phyloP scores from a whole-genome alignment of 2,797 vertebrate species.

The Syngnathus rostellatus region DNA sequence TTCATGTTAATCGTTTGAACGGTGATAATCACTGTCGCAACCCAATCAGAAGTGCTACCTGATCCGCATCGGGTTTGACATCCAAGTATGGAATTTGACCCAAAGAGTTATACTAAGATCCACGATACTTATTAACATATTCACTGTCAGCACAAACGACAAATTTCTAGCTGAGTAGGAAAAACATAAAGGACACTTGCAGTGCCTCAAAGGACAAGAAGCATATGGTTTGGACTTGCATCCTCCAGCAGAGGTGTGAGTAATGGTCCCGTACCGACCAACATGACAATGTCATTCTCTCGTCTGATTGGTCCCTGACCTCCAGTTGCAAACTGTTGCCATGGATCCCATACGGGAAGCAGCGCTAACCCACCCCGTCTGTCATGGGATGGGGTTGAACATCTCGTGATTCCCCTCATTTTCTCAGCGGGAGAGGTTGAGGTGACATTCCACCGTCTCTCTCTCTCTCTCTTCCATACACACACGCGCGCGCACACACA shows the following conservation, averaged over 20 bases:
- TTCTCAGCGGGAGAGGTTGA: conserved; percentile 41
- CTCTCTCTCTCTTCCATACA: conserved; percentile 3
- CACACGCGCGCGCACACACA: too few species aligned
- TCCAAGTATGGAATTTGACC: too few species aligned
- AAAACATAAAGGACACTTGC: neutral
- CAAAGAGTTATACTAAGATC: too few species aligned
- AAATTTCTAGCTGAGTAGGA: neutral
- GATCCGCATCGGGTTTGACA: too few species aligned
- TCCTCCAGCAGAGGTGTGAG: conserved; percentile 16
- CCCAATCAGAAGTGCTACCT: too few species aligned
- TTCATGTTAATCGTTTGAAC: neutral
- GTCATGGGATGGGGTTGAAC: conserved; percentile 55
- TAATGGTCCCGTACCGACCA: conserved; percentile 35
- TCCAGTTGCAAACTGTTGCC: conserved; percentile 58
- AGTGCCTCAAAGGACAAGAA: conserved; percentile 6
- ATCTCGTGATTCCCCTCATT: conserved; percentile 54
- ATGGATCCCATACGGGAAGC: conserved; percentile 53
- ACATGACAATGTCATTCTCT: conserved; percentile 24
- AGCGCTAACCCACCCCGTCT: conserved; percentile 55
- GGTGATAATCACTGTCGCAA: too few species aligned
- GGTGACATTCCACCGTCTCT: conserved; percentile 37
- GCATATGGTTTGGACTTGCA: conserved; percentile 17
- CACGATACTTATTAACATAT: too few species aligned
- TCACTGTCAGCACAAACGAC: neutral
- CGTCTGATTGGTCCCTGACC: conserved; percentile 47